phyloP scores from a whole-genome alignment of 92 coral and sea anemone genomes.

The Chrysogorgia sp. region DNA sequence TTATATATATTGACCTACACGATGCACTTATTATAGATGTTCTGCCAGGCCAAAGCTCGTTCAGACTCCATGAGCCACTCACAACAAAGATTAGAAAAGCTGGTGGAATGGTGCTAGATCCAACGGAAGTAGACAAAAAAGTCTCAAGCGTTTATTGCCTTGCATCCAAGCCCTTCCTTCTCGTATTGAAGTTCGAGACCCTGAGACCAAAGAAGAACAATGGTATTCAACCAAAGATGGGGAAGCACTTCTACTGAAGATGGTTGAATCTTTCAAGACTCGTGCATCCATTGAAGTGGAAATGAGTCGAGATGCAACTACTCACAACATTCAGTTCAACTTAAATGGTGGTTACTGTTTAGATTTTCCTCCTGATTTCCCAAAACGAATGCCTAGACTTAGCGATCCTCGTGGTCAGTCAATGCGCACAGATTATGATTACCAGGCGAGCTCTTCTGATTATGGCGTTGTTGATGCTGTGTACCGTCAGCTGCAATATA shows the following conservation, averaged over 20 bases:
- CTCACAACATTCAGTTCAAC: slow-evolving; percentile 64
- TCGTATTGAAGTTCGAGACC: slow-evolving; percentile 35
- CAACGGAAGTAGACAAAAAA: neutral
- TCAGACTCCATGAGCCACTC: slow-evolving; percentile 35
- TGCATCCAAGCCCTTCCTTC: neutral
- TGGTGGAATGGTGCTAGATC: neutral
- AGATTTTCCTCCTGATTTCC: slow-evolving; percentile 67
- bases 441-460: neutral
- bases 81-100: neutral
- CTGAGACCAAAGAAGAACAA: slow-evolving; percentile 59
- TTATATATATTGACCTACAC: too few species aligned
- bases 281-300: slow-evolving; percentile 36
- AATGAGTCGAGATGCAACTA: slow-evolving; percentile 60
- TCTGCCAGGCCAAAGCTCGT: slow-evolving; percentile 56
- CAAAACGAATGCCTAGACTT: slow-evolving; percentile 39
- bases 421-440: too few species aligned
- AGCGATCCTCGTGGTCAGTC: neutral
- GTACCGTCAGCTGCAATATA: too few species aligned
- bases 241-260: slow-evolving; percentile 45
- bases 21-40: slow-evolving; percentile 37
- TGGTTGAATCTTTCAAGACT: slow-evolving; percentile 36
- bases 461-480: slow-evolving; percentile 6
- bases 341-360: slow-evolving; percentile 35
- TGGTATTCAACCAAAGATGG: slow-evolving; percentile 73
- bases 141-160: neutral